A percentile compares a stretch with the other conserved stretches of the same genome.
phyloP scores from a whole-genome alignment of 2,113 vertebrate species.

The Phylloscopus trochilus region DNA sequence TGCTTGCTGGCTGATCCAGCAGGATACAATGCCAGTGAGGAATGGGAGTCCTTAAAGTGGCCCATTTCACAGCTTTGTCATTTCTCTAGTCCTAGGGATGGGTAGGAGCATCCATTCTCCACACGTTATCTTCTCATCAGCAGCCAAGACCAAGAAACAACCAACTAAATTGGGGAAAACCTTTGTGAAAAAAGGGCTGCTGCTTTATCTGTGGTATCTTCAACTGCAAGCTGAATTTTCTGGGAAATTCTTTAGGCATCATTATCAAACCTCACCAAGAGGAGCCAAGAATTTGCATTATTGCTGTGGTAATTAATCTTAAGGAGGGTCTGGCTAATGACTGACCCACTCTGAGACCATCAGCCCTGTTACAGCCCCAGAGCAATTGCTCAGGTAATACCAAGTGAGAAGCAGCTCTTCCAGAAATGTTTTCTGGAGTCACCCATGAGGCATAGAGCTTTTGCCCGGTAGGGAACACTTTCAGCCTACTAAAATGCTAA shows the following conservation, averaged over 20 bases:
- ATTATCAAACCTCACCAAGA: background rate
- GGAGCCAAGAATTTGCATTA: background rate
- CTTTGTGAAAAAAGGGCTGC: rapidly evolving
- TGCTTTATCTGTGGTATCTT: background rate
- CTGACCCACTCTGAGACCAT: rapidly evolving
- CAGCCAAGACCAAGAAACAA: background rate
- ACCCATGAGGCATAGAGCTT: background rate
- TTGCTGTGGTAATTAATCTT: rapidly evolving
- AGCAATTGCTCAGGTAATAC: background rate
- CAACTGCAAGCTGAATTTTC: rapidly evolving
- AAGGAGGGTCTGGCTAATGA: background rate
- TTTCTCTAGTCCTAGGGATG: background rate
- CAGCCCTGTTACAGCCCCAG: rapidly evolving
- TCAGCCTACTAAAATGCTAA: constrained; percentile 14
- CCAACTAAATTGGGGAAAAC: rapidly evolving
- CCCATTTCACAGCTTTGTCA: background rate
- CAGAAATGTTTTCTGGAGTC: background rate
- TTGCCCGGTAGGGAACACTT: background rate
- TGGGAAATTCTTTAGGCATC: background rate
- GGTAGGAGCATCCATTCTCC: background rate
- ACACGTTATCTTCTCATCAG: rapidly evolving
- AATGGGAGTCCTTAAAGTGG: background rate
- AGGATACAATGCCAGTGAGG: rapidly evolving
- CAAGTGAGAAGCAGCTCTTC: background rate
- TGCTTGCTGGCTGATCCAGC: background rate